phyloP scores from a whole-genome alignment of 2,888 invertebrate species.

The Trachelus troglodyta region DNA sequence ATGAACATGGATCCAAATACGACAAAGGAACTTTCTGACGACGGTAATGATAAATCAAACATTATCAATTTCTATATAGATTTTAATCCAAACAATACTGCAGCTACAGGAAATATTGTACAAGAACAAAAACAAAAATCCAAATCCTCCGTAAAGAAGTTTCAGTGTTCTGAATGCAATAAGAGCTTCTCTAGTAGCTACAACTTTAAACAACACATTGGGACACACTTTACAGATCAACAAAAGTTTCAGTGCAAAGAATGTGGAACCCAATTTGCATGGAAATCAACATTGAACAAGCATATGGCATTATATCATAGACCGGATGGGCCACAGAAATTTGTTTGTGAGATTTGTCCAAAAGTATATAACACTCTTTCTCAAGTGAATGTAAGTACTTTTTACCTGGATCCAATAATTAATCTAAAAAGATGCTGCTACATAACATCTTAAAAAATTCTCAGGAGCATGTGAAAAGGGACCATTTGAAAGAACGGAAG shows the following conservation, averaged over 20 bases:
- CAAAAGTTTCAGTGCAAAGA: conserved; percentile 59
- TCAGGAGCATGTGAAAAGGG: conserved; percentile 62
- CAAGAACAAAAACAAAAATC: conserved; percentile 23
- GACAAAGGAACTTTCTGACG: background rate
- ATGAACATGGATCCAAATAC: background rate
- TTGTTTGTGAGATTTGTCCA: conserved; percentile 57
- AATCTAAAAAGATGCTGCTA: background rate
- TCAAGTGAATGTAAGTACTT: conserved; percentile 57
- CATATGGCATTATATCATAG: conserved; percentile 57
- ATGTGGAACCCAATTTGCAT: conserved; percentile 60
- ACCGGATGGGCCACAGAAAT: conserved; percentile 53
- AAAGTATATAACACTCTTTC: conserved; percentile 56
- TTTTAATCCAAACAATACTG: background rate
- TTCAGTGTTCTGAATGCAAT: conserved; percentile 56
- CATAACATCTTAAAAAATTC: background rate
- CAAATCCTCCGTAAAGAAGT: conserved; percentile 37
- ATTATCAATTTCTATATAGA: background rate
- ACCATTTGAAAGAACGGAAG: conserved; percentile 60
- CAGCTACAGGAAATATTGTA: background rate
- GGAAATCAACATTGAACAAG: conserved; percentile 64
- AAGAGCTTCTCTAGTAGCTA: conserved; percentile 58
- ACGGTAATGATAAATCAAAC: background rate
- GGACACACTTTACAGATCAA: conserved; percentile 58
- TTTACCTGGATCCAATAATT: background rate
- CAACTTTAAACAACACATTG: conserved; percentile 63